Evolutionary conservation across 1,140 invertebrate genomes (phyloP), one percentile per base, ranked within the genome.

Genomic region (Cydia pomonella): DNA sequence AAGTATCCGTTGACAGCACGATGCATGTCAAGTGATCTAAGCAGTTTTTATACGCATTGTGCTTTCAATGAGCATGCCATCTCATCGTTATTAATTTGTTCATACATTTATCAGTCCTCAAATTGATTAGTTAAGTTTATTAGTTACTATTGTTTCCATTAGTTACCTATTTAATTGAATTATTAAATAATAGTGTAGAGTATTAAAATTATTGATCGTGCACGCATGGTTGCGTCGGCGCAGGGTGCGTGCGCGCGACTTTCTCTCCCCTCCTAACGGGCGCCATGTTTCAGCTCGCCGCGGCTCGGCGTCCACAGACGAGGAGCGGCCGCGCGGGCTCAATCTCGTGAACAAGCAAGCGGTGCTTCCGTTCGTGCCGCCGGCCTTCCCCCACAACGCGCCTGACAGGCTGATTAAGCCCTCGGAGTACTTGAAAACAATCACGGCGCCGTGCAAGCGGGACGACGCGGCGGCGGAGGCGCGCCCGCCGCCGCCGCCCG

Each of bases 331-430:
- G 75, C 94, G 90, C 79, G 94, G 92, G 69, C 94, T 94, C 78
- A 94, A 96, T 92, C 93, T 96, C 89, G 95, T 97, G 81, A 96
- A 96, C 93, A 97, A 96, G 90, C 97, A 97, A 90, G 94, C 97
- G 89, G 96, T 95, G 79, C 91, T 97, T 75, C 96, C 97, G 77
- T 98, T 98, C 94, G 96, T 98, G 87, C 97, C 97, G 63, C 97
- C 97, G 27, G 96, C 97, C 89, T 98, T 98, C 93, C 95, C 95
- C 38, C 94, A 95, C 84, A 94, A 94, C 79, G 94, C 93, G 81
- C 95, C 96, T 71, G 96, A 97, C 87, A 95, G 96, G 53, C 94
- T 98, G 62, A 97, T 98, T 84, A 98, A 98, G 87, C 97, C 97
- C 53, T 97, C 97, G 44, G 97, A 98, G 89, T 98, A 98, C 91